These are phyloP conservation scores for Liodrosophila aerea DNA, from an alignment of 2,888 invertebrate species.

Conservation along the genomic window DNA sequence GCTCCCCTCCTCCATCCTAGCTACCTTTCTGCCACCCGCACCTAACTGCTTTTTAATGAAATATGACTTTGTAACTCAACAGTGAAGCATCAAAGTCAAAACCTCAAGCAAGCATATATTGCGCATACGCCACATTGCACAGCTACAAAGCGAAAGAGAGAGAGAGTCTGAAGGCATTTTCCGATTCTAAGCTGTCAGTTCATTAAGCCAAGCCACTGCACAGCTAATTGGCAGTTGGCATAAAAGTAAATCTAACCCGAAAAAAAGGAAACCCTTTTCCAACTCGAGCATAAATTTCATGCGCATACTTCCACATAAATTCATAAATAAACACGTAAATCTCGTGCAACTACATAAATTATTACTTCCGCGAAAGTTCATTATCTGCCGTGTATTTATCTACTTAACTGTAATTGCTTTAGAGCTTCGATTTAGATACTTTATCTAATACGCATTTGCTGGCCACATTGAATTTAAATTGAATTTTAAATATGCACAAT, in stretches of 20 bases:
- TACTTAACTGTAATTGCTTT: constrained; percentile 30
- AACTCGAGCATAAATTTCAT: no score
- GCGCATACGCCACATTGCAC: constrained; percentile 68
- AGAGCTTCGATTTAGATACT: constrained; percentile 38
- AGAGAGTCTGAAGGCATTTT: constrained; percentile 11
- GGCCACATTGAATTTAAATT: constrained; percentile 61
- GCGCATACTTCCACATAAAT: constrained; percentile 1
- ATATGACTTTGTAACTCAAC: constrained; percentile 49
- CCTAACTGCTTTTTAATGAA: constrained; percentile 56
- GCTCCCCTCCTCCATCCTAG: neutral
- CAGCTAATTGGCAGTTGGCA: constrained; percentile 57
- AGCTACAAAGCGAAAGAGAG: constrained; percentile 17
- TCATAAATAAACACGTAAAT: constrained; percentile 3
- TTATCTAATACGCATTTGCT: constrained; percentile 53
- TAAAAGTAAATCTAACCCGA: constrained; percentile 11
- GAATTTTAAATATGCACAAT: constrained; percentile 72
- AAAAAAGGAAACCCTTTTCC: constrained; percentile 13
- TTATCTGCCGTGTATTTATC: constrained; percentile 12
- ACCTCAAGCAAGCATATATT: constrained; percentile 40
- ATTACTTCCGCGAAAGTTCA: neutral
- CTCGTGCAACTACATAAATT: no score
- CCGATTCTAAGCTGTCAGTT: constrained; percentile 45
- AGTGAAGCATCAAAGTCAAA: constrained; percentile 1
- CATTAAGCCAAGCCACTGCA: constrained; percentile 59
- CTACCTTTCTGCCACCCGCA: neutral